Conservation (phyloP, 2,888 invertebrate species). For the Coleophora deauratella region DNA sequence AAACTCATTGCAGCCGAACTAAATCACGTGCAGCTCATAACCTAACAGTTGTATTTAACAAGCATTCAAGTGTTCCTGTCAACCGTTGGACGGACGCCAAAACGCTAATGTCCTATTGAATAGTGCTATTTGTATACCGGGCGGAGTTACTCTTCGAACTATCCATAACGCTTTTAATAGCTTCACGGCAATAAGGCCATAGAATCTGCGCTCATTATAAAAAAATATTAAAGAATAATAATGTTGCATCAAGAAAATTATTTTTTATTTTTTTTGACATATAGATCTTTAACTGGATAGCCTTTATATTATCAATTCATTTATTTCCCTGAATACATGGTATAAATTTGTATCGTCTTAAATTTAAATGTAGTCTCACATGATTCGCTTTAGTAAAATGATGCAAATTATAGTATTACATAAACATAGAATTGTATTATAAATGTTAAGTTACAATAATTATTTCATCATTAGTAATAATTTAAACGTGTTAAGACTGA, state of each 20-base stretch:
- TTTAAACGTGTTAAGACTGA: too few relatives aligned
- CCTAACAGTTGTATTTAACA: slow-evolving; percentile 7
- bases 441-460: too few relatives aligned
- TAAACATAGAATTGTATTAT: too few relatives aligned
- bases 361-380: too few relatives aligned
- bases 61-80: slow-evolving; percentile 45
- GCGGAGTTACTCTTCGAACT: slow-evolving; percentile 29
- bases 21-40: neutral
- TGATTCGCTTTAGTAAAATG: too few relatives aligned
- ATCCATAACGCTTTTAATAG: slow-evolving; percentile 43
- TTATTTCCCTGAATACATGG: too few relatives aligned
- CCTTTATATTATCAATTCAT: too few relatives aligned
- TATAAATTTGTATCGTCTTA: too few relatives aligned
- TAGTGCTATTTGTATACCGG: slow-evolving; percentile 60
- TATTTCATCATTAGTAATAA: too few relatives aligned
- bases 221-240: neutral
- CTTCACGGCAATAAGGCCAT: slow-evolving; percentile 42
- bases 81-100: slow-evolving; percentile 52
- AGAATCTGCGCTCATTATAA: slow-evolving; percentile 18
- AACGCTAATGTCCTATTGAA: slow-evolving; percentile 71
- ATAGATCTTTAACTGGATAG: too few relatives aligned
- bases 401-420: too few relatives aligned
- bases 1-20: slow-evolving; percentile 1
- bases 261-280: too few relatives aligned
- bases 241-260: neutral